Conservation (phyloP, 2,888 invertebrate genomes). For the Rotaria magnacalcarata region DNA sequence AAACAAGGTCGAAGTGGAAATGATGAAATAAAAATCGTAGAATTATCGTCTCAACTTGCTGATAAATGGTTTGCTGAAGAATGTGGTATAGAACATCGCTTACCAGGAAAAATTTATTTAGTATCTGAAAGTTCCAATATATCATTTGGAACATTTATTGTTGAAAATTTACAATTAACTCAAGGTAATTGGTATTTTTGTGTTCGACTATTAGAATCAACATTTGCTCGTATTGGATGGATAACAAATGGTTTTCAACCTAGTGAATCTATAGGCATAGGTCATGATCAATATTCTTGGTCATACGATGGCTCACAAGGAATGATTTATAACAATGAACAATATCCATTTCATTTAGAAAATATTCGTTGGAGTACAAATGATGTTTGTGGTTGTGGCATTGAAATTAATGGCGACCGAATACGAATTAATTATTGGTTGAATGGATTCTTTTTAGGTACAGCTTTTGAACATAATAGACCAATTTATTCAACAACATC, state of each 20-base stretch:
- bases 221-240: neutral
- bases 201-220: neutral
- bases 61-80: neutral
- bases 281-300: constrained; percentile 30
- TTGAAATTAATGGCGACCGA: neutral
- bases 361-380: neutral
- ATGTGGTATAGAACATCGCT: neutral
- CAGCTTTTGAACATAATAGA: neutral
- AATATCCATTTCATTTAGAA: neutral
- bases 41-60: neutral
- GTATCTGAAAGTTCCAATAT: neutral
- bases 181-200: constrained; percentile 29
- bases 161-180: neutral
- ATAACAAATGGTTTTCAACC: constrained; percentile 31
- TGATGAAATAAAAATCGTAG: neutral
- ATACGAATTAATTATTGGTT: neutral
- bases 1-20: neutral
- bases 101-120: neutral
- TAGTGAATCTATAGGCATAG: neutral
- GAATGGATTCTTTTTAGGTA: neutral
- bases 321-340: neutral
- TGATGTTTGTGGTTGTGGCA: neutral
- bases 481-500: neutral
- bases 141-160: neutral
- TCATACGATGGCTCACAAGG: neutral